Evolutionary conservation across 2,113 vertebrate species (phyloP).

Genomic region (Cebus imitator): DNA sequence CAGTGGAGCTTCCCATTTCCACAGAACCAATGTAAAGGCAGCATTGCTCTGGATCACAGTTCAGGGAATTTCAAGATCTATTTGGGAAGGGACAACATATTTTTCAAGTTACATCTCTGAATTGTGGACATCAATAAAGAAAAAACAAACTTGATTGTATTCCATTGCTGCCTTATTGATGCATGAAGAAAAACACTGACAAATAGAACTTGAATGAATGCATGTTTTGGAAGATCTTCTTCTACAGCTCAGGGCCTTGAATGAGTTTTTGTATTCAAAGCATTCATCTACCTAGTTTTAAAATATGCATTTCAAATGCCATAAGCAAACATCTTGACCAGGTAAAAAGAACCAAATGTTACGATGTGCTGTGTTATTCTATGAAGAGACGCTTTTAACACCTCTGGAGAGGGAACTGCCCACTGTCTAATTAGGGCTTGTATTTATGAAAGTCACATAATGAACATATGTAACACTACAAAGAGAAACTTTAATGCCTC

Average conservation of each 20-base stretch:
- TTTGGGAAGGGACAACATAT: neutral
- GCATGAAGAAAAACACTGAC: neutral
- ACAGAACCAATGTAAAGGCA: neutral
- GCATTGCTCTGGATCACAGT: neutral
- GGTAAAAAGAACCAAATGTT: slow-evolving; percentile 27
- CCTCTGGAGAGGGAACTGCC: neutral
- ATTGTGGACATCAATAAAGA: neutral
- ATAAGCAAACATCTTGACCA: slow-evolving; percentile 50
- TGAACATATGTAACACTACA: neutral
- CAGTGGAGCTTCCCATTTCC: neutral
- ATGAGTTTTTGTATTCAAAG: neutral
- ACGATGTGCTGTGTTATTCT: neutral
- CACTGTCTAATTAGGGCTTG: neutral
- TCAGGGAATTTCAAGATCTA: neutral
- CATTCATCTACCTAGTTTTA: slow-evolving; percentile 16
- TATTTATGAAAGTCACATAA: slow-evolving; percentile 1
- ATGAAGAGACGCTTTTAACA: slow-evolving; percentile 31
- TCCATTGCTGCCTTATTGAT: neutral
- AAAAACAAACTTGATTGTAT: neutral
- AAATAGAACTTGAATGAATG: neutral
- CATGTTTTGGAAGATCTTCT: neutral
- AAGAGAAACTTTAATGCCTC: neutral
- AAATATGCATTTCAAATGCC: slow-evolving; percentile 18
- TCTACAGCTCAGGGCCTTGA: neutral
- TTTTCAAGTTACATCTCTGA: slow-evolving; percentile 25